phyloP scores from a whole-genome alignment of 2,113 vertebrate genomes.

The Muntiacus reevesi region DNA sequence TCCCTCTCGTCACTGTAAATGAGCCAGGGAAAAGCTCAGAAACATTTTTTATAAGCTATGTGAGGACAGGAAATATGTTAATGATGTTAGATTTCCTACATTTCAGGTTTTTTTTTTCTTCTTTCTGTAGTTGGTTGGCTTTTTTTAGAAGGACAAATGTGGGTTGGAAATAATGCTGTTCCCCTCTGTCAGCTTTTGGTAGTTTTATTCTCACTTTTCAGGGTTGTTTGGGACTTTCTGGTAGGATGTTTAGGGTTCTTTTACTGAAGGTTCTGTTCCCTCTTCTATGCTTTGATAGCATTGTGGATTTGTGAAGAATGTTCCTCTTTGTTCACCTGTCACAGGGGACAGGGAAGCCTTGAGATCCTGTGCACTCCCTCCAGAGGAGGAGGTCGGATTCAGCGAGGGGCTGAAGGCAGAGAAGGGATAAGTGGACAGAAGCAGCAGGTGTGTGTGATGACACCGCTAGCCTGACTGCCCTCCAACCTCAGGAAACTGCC shows the following conservation, averaged over 20 bases:
- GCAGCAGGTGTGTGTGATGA: background rate
- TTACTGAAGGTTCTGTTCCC: slow-evolving; percentile 57
- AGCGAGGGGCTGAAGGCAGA: background rate
- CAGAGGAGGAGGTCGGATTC: background rate
- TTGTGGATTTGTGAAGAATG: background rate
- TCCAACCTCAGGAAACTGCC: background rate
- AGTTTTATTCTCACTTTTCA: slow-evolving; percentile 76
- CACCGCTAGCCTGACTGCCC: background rate
- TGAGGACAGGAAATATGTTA: slow-evolving; percentile 77
- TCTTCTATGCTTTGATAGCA: slow-evolving; percentile 24
- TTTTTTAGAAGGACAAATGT: slow-evolving; percentile 76
- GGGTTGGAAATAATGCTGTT: slow-evolving; percentile 72
- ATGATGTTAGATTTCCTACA: slow-evolving; percentile 74
- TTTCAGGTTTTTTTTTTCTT: slow-evolving; percentile 59
- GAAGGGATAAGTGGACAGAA: background rate
- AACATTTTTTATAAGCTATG: slow-evolving; percentile 75
- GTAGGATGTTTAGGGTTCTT: slow-evolving; percentile 74
- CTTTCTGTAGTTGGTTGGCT: slow-evolving; percentile 65
- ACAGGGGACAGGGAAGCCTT: background rate
- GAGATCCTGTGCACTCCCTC: background rate
- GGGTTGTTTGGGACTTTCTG: slow-evolving; percentile 78
- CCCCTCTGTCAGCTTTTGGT: slow-evolving; percentile 74
- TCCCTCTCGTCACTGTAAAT: slow-evolving; percentile 70
- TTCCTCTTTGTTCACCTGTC: slow-evolving; percentile 44
- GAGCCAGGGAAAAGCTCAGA: slow-evolving; percentile 76